These are phyloP conservation scores for Oreochromis spilurus DNA, from an alignment of 2,113 vertebrate species.

Conservation along the genomic window DNA sequence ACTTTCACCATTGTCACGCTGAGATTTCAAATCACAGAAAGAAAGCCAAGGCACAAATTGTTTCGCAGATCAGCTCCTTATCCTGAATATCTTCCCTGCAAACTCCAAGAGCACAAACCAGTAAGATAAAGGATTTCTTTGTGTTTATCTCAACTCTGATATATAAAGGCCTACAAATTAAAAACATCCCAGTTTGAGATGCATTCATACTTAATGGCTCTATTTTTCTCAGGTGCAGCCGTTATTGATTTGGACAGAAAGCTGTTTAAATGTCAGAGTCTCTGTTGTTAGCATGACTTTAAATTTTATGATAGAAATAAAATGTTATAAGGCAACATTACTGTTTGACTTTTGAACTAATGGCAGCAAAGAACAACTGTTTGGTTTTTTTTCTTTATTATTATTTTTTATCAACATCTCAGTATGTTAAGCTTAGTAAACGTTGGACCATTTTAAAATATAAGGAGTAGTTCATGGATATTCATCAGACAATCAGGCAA, in stretches of 20 bases:
- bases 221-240: neutral
- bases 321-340: neutral
- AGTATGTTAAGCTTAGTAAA: neutral
- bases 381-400: neutral
- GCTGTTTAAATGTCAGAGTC: neutral
- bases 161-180: neutral
- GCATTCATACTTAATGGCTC: neutral
- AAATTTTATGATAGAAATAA: neutral
- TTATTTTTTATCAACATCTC: neutral
- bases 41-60: constrained; percentile 21
- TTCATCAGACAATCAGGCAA: neutral
- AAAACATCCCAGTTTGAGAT: neutral
- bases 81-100: constrained; percentile 27
- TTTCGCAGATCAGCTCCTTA: constrained; percentile 47
- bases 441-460: neutral
- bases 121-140: neutral
- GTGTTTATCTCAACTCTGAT: neutral
- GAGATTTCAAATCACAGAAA: constrained; percentile 48
- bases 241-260: neutral
- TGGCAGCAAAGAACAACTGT: neutral
- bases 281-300: neutral
- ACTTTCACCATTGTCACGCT: constrained; percentile 39
- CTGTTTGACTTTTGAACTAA: neutral
- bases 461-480: neutral
- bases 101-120: constrained; percentile 15